Percentiles rank a stretch among this genome's conserved stretches.
These are phyloP conservation scores for Triplophysa rosa DNA, from an alignment of 2,113 vertebrate genomes.

Conservation along the genomic window DNA sequence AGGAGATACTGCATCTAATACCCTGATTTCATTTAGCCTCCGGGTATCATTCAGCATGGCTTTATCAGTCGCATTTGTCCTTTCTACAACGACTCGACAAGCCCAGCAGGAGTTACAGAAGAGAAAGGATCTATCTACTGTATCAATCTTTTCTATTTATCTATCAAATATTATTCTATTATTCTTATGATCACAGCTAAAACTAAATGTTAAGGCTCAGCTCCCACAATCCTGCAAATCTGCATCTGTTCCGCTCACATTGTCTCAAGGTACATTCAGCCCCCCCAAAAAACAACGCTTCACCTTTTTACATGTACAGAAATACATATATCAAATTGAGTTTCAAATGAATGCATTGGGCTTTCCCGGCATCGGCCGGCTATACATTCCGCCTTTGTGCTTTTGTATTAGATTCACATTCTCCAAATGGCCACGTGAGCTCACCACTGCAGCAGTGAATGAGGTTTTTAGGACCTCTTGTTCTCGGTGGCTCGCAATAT, in stretches of 20 bases:
- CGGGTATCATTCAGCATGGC: background rate
- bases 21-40: constrained; percentile 31
- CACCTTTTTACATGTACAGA: background rate
- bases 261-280: constrained; percentile 5
- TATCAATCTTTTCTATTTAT: too few relatives aligned
- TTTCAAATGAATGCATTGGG: constrained; percentile 5
- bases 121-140: background rate
- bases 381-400: background rate
- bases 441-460: constrained; percentile 20
- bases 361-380: background rate
- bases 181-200: too few relatives aligned
- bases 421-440: constrained; percentile 17
- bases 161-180: too few relatives aligned
- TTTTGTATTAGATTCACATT: constrained; percentile 35
- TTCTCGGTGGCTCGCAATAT: constrained; percentile 14
- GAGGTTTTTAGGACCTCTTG: constrained; percentile 9
- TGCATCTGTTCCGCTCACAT: background rate
- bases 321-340: constrained; percentile 1
- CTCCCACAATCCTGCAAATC: too few relatives aligned
- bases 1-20: constrained; percentile 24
- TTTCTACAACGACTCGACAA: constrained; percentile 17
- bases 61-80: constrained; percentile 31
- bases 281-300: background rate
- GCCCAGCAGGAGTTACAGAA: background rate
- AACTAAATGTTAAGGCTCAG: too few relatives aligned